These are phyloP conservation scores for Epinephelus malabaricus DNA, from an alignment of 2,797 vertebrate species.

Conservation along the genomic window DNA sequence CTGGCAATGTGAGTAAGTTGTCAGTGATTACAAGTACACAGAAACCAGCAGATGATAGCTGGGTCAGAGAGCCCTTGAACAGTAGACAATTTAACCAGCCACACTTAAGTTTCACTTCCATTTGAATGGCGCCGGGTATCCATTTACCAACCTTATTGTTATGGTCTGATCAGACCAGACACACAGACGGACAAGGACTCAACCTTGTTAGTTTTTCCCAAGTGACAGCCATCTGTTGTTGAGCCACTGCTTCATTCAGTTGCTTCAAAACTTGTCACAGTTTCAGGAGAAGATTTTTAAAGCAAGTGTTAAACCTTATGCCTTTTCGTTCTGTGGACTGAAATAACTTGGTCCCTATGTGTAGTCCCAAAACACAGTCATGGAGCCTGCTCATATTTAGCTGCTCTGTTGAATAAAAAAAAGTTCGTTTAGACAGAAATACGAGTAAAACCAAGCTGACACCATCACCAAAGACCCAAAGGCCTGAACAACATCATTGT, in stretches of 20 bases:
- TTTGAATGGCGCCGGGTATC: conserved; percentile 22
- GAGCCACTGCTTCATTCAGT: background rate
- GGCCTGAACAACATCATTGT: background rate
- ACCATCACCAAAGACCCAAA: background rate
- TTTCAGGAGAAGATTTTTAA: conserved; percentile 8
- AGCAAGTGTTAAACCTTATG: background rate
- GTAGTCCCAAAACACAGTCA: conserved; percentile 12
- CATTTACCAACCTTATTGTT: conserved; percentile 42
- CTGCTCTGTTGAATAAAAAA: background rate
- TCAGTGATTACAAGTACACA: conserved; percentile 15
- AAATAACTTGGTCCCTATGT: conserved; percentile 12
- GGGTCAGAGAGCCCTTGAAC: background rate
- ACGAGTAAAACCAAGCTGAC: background rate
- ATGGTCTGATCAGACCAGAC: conserved; percentile 18
- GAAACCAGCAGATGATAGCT: conserved; percentile 8
- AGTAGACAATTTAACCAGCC: conserved; percentile 18
- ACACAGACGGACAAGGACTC: background rate
- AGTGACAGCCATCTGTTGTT: conserved; percentile 16
- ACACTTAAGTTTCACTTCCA: conserved; percentile 15
- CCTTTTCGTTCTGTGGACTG: background rate
- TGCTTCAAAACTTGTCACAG: background rate
- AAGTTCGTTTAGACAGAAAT: background rate
- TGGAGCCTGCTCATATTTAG: background rate
- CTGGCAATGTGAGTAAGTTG: conserved; percentile 10
- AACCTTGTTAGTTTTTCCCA: conserved; percentile 11